Percentiles rank a stretch among this genome's conserved stretches.
Conservation (phyloP, 2,797 vertebrate species). For the Knipowitschia caucasica region DNA sequence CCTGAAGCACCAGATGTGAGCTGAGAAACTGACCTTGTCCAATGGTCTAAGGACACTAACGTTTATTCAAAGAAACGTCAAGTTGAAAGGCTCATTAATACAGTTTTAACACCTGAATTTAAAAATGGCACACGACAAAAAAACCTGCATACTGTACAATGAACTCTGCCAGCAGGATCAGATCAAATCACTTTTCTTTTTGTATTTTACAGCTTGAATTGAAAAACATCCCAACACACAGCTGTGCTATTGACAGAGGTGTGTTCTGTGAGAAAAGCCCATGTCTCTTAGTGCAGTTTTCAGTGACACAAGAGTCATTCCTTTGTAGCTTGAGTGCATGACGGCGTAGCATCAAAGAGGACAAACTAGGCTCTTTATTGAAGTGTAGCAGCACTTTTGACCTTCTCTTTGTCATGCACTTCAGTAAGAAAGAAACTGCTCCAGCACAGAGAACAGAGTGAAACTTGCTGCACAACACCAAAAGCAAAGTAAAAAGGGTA, state of each 20-base stretch:
- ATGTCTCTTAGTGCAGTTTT: constrained; percentile 59
- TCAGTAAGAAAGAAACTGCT: constrained; percentile 58
- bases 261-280: constrained; percentile 38
- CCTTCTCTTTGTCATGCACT: constrained; percentile 64
- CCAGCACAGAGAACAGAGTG: constrained; percentile 46
- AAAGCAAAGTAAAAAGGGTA: constrained; percentile 24
- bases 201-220: background rate
- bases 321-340: constrained; percentile 67
- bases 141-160: background rate
- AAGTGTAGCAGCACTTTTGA: constrained; percentile 67
- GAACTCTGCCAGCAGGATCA: background rate
- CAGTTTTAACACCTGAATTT: no score
- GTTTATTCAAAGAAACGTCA: constrained; percentile 51
- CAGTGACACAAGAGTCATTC: constrained; percentile 45
- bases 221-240: constrained; percentile 9
- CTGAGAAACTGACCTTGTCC: constrained; percentile 15
- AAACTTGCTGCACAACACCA: constrained; percentile 45
- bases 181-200: constrained; percentile 2
- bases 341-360: constrained; percentile 69
- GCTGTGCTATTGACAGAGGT: constrained; percentile 32
- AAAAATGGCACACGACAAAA: background rate
- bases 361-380: constrained; percentile 71
- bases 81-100: constrained; percentile 2
- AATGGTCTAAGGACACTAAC: constrained; percentile 15
- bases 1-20: constrained; percentile 45